Percentiles rank a stretch among this genome's conserved stretches.
Evolutionary conservation across 2,113 vertebrate species (phyloP).

Genomic region (Phyllostomus discolor): DNA sequence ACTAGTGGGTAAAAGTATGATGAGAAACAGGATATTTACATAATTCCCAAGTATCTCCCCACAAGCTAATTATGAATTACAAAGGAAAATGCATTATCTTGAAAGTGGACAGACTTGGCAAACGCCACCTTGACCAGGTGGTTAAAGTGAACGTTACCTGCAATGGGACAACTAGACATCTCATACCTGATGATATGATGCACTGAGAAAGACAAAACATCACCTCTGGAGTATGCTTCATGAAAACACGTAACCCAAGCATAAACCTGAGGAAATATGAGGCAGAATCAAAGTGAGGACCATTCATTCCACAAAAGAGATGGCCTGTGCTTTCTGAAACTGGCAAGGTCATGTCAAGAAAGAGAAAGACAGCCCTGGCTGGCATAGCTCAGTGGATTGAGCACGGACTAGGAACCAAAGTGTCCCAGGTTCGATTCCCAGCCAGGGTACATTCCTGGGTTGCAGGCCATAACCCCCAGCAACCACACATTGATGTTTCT

Average conservation of each 20-base stretch:
- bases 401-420: too few relatives aligned
- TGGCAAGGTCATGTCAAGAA: background rate
- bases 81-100: background rate
- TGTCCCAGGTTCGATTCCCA: too few relatives aligned
- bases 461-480: too few relatives aligned
- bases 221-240: background rate
- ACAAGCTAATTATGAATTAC: background rate
- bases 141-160: background rate
- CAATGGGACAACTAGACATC: background rate
- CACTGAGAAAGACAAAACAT: background rate
- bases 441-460: too few relatives aligned
- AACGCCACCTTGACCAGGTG: background rate
- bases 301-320: background rate
- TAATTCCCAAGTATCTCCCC: background rate
- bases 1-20: background rate
- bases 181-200: background rate
- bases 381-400: too few relatives aligned
- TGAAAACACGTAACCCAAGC: background rate
- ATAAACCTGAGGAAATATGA: background rate
- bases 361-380: background rate
- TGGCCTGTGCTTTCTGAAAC: background rate
- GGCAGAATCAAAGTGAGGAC: background rate
- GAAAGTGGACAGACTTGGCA: background rate
- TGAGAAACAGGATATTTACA: background rate
- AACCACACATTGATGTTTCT: too few relatives aligned